A percentile compares a stretch with the other conserved stretches of the same genome.
These are phyloP conservation scores for Oedothorax gibbosus DNA, from an alignment of 1,140 invertebrate species.

Conservation along the genomic window DNA sequence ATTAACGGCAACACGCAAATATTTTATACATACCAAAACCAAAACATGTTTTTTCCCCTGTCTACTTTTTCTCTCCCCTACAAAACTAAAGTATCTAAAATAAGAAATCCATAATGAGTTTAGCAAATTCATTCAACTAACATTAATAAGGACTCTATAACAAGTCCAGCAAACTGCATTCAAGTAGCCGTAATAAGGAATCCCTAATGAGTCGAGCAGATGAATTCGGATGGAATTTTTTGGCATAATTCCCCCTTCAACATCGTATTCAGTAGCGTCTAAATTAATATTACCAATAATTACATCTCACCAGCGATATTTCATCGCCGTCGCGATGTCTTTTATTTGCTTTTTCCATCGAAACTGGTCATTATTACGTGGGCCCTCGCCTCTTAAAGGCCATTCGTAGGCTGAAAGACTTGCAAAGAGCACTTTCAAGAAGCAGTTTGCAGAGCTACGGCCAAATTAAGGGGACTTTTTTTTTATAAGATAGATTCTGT, in stretches of 20 bases:
- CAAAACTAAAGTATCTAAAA: too few relatives aligned
- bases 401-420: conserved; percentile 56
- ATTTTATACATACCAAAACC: conserved; percentile 42
- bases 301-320: conserved; percentile 56
- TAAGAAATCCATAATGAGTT: too few relatives aligned
- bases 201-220: conserved; percentile 40
- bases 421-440: conserved; percentile 38
- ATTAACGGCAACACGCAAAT: neutral
- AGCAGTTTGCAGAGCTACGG: conserved; percentile 40
- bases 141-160: neutral
- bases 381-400: conserved; percentile 14
- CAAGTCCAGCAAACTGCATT: conserved; percentile 11
- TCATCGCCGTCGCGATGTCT: conserved; percentile 30
- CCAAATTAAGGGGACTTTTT: conserved; percentile 33
- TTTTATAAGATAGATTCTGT: neutral
- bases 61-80: neutral
- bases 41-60: conserved; percentile 6
- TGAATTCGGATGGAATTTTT: conserved; percentile 47
- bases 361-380: conserved; percentile 35
- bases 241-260: conserved; percentile 47
- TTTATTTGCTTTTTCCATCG: conserved; percentile 48
- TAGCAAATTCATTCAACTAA: too few relatives aligned
- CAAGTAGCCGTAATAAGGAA: conserved; percentile 38
- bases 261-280: conserved; percentile 51
- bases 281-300: conserved; percentile 61